These are phyloP conservation scores for Galleria mellonella DNA, from an alignment of 1,140 invertebrate genomes.

Conservation along the genomic window DNA sequence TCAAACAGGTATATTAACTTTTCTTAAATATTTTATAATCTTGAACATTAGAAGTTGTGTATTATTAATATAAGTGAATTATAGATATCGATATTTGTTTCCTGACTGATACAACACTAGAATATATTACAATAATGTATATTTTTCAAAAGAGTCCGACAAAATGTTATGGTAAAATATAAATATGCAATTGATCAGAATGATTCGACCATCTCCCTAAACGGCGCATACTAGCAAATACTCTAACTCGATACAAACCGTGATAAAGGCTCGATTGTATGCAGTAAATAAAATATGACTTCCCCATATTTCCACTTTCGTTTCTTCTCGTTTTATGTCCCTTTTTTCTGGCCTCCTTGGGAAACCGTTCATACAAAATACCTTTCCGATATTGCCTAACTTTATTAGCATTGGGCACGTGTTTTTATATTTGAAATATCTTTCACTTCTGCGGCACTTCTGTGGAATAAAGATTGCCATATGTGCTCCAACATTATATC, in stretches of 20 bases:
- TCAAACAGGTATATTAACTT: too few species aligned
- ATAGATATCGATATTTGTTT: too few species aligned
- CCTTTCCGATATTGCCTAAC: slow-evolving; percentile 64
- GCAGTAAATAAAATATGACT: slow-evolving; percentile 75
- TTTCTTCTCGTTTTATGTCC: slow-evolving; percentile 65
- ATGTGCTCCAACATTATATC: slow-evolving; percentile 32
- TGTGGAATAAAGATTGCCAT: slow-evolving; percentile 47
- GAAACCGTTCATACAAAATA: slow-evolving; percentile 70
- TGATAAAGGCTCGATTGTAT: slow-evolving; percentile 74
- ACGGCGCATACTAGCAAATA: slow-evolving; percentile 49
- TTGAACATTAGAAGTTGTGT: too few species aligned
- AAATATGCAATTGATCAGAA: slow-evolving; percentile 21
- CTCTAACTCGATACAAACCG: slow-evolving; percentile 61
- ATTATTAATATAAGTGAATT: too few species aligned
- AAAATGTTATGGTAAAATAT: slow-evolving; percentile 14
- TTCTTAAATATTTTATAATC: too few species aligned
- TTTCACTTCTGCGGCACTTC: slow-evolving; percentile 48
- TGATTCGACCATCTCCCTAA: slow-evolving; percentile 33
- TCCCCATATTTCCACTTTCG: slow-evolving; percentile 67
- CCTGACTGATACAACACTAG: too few species aligned
- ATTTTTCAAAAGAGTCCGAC: background rate
- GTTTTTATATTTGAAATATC: slow-evolving; percentile 64
- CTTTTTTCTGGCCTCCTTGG: slow-evolving; percentile 56
- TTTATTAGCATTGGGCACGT: slow-evolving; percentile 67
- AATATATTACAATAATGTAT: too few species aligned